These are phyloP conservation scores for Macaca fascicularis DNA, from an alignment of 2,113 vertebrate genomes.

Conservation along the genomic window DNA sequence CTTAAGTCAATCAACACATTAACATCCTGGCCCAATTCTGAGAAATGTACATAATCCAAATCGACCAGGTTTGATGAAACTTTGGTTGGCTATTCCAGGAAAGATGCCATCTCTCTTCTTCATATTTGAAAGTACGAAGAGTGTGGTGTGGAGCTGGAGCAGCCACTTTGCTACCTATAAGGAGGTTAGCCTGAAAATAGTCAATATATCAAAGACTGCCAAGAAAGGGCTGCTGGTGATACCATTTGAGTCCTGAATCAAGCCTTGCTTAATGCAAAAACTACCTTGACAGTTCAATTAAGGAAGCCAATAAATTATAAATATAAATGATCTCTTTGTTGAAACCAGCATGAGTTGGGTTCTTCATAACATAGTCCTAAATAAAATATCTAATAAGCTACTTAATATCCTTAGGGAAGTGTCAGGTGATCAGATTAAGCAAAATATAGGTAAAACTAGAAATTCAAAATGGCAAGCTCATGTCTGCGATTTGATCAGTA, in stretches of 20 bases:
- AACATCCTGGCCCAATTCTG: neutral
- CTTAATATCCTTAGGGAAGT: neutral
- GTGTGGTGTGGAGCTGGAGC: too few relatives aligned
- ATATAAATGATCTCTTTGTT: neutral
- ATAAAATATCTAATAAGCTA: conserved; percentile 38
- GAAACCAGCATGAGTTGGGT: conserved; percentile 20
- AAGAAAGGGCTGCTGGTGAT: neutral
- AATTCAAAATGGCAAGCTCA: neutral
- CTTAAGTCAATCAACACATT: neutral
- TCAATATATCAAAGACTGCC: neutral
- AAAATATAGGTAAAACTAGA: neutral
- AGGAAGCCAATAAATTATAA: conserved; percentile 38
- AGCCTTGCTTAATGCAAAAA: neutral
- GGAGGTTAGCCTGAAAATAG: neutral
- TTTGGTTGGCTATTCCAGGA: neutral
- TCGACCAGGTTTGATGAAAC: neutral
- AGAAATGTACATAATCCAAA: neutral
- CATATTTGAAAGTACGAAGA: neutral
- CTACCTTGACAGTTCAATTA: conserved; percentile 43
- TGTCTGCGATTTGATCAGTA: neutral
- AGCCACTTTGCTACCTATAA: neutral
- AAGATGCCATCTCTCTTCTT: neutral
- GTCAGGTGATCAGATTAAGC: neutral
- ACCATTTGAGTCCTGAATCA: neutral
- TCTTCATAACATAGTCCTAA: conserved; percentile 40